phyloP scores from a whole-genome alignment of 2,113 vertebrate species.

The Lepidothrix coronata region DNA sequence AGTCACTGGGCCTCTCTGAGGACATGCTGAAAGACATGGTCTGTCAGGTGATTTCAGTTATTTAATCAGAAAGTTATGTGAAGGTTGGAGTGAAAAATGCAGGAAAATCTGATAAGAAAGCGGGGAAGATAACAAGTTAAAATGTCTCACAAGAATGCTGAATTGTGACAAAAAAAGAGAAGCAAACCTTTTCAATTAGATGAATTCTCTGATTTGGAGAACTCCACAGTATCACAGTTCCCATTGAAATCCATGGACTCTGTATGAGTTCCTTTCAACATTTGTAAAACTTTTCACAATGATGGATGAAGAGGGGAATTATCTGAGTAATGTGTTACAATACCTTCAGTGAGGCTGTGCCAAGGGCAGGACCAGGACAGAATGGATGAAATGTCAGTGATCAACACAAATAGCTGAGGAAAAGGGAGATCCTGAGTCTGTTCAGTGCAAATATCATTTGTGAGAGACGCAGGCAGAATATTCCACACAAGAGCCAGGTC shows the following conservation, averaged over 20 bases:
- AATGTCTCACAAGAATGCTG: not conserved
- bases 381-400: not conserved
- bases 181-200: not conserved
- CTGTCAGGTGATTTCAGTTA: not conserved
- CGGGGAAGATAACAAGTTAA: not conserved
- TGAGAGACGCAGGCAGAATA: not conserved
- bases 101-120: not conserved
- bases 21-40: not conserved
- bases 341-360: not conserved
- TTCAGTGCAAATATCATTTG: not conserved
- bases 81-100: not conserved
- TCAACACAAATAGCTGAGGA: not conserved
- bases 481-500: not conserved
- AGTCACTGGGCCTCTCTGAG: not conserved
- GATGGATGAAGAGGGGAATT: not conserved
- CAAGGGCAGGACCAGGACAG: not conserved
- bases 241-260: not conserved
- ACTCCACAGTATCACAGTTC: not conserved
- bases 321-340: not conserved
- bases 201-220: not conserved
- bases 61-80: not conserved
- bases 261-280: not conserved
- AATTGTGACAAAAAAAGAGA: not conserved
- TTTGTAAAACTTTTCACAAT: not conserved
- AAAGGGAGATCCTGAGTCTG: not conserved